A percentile compares a stretch with the other conserved stretches of the same genome.
Evolutionary conservation across 2,113 vertebrate species (phyloP).

Genomic region (Trinectes maculatus): DNA sequence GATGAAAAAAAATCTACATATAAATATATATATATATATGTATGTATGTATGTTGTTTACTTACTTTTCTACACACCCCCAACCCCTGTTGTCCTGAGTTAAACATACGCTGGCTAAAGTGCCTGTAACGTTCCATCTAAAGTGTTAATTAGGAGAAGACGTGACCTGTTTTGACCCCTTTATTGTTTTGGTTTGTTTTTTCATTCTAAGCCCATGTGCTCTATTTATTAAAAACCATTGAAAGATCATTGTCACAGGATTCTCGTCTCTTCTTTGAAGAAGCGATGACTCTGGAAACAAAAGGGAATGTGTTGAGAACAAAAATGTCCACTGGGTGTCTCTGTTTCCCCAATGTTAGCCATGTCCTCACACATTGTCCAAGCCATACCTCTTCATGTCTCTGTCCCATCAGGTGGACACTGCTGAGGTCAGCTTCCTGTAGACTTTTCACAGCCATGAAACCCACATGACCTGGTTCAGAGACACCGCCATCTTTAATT

Average conservation of each 20-base stretch:
- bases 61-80: constrained; percentile 44
- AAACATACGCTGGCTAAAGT: constrained; percentile 65
- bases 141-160: constrained; percentile 20
- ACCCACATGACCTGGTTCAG: too few species aligned
- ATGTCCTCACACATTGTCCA: too few species aligned
- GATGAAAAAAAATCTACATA: not conserved
- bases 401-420: too few species aligned
- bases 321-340: not conserved
- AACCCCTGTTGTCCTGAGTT: constrained; percentile 10
- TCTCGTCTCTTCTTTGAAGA: not conserved
- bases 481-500: too few species aligned
- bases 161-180: constrained; percentile 56
- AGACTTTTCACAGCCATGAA: too few species aligned
- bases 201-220: constrained; percentile 51
- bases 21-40: too few species aligned
- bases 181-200: constrained; percentile 26
- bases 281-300: too few species aligned
- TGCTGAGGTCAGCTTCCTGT: too few species aligned
- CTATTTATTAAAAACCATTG: constrained; percentile 76
- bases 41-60: constrained; percentile 53
- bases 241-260: not conserved
- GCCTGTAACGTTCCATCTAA: constrained; percentile 68
- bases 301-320: too few species aligned
- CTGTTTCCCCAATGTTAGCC: too few species aligned
- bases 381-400: too few species aligned